Evolutionary conservation across 2,797 vertebrate species (phyloP), one percentile per base, ranked within the genome.

Genomic region (Podargus strigoides): DNA sequence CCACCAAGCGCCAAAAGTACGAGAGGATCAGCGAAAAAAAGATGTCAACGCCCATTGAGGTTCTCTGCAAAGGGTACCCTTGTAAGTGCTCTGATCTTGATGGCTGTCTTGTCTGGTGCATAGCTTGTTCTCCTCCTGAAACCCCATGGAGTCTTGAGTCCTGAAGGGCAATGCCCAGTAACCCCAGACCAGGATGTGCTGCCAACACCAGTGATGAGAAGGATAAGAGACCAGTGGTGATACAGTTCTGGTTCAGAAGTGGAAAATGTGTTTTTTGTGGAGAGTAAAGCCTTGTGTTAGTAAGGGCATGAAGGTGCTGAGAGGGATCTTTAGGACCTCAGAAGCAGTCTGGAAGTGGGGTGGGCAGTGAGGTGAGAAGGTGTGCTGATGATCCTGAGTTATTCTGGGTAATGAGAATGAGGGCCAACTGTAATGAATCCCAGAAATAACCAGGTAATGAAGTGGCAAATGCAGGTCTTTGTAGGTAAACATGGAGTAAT

Each of bases 11-110:
- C 96, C 99, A 99, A 98, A 99, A 99, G 93, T 99, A 99, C 0
- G 99, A 99, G 96, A 98, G 99, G 53, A 99, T 99, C 98, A 99
- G 99, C 23, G 99, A 99, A 97, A 99, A 99, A 97, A 99, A 99
- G 96, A 99, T 99, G 99, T 99, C 99, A 46, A 99, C 99, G 5
- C 99, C 99, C 76, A 99, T 99, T 6, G 99, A 99, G 96, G 98
- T 99, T 95, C 98, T 99, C 93, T 99, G 99, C 97, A 99, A 99
- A 97, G 99, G 99, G 85, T 99, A 99, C 95, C 99, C 99, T 82
- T 99, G 99, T 99, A 97, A 99, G 99, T 98, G 59, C 76, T 83
- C 53, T 41, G 22, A 16, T 56, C 68, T 60, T 20, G 21, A 47
- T 69, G 67, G 36, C 34, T 96, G 50, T 69, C 20, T 85, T 87